A percentile compares a stretch with the other conserved stretches of the same genome.
These are phyloP conservation scores for Beaufortia kweichowensis DNA, from an alignment of 2,113 vertebrate genomes.

Conservation along the genomic window DNA sequence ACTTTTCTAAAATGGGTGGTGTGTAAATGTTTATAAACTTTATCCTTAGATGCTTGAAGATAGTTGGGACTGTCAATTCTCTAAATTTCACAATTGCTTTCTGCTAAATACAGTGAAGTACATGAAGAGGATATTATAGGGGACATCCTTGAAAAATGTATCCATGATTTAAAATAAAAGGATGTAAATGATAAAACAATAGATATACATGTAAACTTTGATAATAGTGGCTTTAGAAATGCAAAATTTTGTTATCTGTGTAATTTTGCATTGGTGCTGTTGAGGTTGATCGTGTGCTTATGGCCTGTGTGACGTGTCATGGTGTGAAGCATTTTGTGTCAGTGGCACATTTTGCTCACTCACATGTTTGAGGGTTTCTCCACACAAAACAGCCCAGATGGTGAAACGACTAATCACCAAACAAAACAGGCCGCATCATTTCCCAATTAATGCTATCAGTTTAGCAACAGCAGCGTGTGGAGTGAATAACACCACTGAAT, in stretches of 20 bases:
- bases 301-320: slow-evolving; percentile 30
- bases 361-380: slow-evolving; percentile 37
- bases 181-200: no score
- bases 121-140: no score
- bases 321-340: slow-evolving; percentile 29
- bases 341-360: slow-evolving; percentile 36
- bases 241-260: neutral
- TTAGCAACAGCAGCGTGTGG: slow-evolving; percentile 47
- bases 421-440: slow-evolving; percentile 59
- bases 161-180: no score
- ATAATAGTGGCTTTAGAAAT: no score
- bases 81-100: no score
- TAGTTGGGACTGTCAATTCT: no score
- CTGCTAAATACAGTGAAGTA: no score
- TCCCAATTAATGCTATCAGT: slow-evolving; percentile 51
- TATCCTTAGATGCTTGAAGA: no score
- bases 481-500: slow-evolving; percentile 22
- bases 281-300: neutral
- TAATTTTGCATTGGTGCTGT: slow-evolving; percentile 3
- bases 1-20: no score
- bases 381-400: slow-evolving; percentile 56
- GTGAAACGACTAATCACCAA: slow-evolving; percentile 56
- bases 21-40: no score
- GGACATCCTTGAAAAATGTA: no score
- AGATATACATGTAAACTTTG: no score